phyloP scores from a whole-genome alignment of 1,140 invertebrate genomes.

The Procambarus clarkii region DNA sequence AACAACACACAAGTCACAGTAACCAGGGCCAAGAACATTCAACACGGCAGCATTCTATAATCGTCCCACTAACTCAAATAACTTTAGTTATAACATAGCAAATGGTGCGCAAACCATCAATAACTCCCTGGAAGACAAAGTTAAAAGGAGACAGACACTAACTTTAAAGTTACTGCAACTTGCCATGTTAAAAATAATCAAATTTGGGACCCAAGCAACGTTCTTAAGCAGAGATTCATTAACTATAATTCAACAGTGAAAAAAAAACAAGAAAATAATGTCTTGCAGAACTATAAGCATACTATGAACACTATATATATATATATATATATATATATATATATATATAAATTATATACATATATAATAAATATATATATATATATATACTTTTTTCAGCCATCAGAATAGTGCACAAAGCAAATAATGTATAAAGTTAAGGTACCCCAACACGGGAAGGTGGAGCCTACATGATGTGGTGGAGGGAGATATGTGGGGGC shows the following conservation, averaged over 20 bases:
- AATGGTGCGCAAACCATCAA: too few species aligned
- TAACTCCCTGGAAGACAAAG: neutral
- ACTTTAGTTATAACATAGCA: neutral
- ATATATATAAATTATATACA: too few species aligned
- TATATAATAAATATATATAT: too few species aligned
- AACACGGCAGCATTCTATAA: slow-evolving; percentile 1
- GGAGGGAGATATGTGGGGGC: too few species aligned
- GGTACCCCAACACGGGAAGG: neutral
- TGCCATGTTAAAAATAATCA: neutral
- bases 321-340: too few species aligned
- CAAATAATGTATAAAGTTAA: neutral
- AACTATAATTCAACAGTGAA: neutral
- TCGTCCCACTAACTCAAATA: neutral
- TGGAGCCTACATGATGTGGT: neutral
- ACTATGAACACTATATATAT: too few species aligned
- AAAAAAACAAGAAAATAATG: neutral
- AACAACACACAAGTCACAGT: neutral
- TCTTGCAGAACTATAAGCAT: neutral
- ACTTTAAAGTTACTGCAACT: neutral
- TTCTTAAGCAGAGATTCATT: neutral
- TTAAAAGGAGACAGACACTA: too few species aligned
- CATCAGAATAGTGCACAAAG: slow-evolving; percentile 5
- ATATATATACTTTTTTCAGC: too few species aligned
- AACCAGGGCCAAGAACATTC: neutral
- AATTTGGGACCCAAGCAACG: neutral